These are phyloP conservation scores for Psittacus erithacus DNA, from an alignment of 2,113 vertebrate species.

Conservation along the genomic window DNA sequence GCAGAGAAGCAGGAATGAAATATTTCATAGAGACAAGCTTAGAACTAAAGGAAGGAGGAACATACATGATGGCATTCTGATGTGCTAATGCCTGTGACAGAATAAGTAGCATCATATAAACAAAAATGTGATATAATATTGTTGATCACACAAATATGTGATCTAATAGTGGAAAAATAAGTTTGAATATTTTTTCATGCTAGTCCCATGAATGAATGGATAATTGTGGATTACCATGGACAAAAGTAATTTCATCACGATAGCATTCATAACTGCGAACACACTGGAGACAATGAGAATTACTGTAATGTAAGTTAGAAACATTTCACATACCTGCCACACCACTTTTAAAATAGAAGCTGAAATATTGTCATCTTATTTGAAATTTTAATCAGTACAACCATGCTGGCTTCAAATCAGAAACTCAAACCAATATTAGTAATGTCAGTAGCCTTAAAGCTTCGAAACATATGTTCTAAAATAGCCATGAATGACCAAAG, in stretches of 20 bases:
- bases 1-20: neutral
- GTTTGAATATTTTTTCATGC: neutral
- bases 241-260: neutral
- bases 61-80: neutral
- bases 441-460: neutral
- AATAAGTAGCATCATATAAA: neutral
- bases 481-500: neutral
- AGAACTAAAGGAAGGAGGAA: conserved; percentile 7
- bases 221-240: neutral
- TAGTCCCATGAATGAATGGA: neutral
- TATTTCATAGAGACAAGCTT: neutral
- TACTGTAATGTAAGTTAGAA: neutral
- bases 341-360: neutral
- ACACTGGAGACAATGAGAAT: neutral
- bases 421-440: neutral
- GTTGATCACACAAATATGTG: neutral
- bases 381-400: neutral
- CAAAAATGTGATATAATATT: neutral
- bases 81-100: neutral
- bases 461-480: neutral
- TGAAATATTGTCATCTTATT: neutral
- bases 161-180: neutral
- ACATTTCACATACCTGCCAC: neutral
- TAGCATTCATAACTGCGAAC: neutral
- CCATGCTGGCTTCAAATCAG: neutral